Evolutionary conservation across 2,797 vertebrate genomes (phyloP).

Genomic region (Falco cherrug): DNA sequence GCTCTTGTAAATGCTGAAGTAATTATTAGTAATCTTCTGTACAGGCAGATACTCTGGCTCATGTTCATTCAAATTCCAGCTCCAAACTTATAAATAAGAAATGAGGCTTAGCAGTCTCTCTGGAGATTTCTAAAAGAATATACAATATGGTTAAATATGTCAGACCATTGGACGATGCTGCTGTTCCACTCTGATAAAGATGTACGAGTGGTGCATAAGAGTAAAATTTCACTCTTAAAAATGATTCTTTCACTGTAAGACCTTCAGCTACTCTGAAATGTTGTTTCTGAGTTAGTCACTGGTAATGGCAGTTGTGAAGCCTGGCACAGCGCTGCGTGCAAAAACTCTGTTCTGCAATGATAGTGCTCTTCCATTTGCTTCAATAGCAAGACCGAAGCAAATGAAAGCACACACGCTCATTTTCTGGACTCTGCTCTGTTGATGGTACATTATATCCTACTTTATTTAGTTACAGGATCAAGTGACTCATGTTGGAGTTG

Average conservation of each 20-base stretch:
- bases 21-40: background rate
- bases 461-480: background rate
- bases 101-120: slow-evolving; percentile 2
- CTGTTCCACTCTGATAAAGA: slow-evolving; percentile 43
- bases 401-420: background rate
- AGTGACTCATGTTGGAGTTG: background rate
- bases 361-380: background rate
- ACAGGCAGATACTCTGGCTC: background rate
- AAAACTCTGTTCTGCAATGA: background rate
- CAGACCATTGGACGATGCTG: slow-evolving; percentile 9
- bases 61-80: slow-evolving; percentile 1
- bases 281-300: background rate
- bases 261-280: background rate
- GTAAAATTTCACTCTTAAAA: background rate
- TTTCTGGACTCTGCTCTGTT: background rate
- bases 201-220: background rate
- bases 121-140: background rate
- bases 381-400: background rate
- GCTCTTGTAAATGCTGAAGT: background rate
- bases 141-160: background rate
- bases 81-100: background rate
- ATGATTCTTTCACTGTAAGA: background rate
- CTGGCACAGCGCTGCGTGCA: background rate
- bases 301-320: background rate
- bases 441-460: background rate